These are phyloP conservation scores for Diaperis boleti DNA, from an alignment of 2,888 invertebrate genomes.

Conservation along the genomic window DNA sequence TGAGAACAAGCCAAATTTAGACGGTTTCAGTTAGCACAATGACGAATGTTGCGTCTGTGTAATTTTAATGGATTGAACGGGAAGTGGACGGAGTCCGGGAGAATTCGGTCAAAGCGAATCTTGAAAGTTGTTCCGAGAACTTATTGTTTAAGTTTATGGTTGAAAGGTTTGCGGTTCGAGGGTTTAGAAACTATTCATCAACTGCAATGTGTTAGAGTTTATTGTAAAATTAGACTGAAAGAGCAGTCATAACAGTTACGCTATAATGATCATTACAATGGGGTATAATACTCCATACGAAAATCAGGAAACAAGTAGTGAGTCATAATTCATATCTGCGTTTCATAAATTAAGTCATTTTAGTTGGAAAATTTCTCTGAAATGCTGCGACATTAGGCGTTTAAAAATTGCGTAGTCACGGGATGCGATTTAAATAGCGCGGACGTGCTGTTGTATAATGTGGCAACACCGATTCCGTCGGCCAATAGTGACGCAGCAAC, in stretches of 20 bases:
- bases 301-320: too few relatives aligned
- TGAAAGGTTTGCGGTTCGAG: constrained; percentile 7
- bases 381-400: too few relatives aligned
- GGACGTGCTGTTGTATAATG: too few relatives aligned
- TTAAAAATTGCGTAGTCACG: too few relatives aligned
- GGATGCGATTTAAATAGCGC: too few relatives aligned
- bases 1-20: constrained; percentile 12
- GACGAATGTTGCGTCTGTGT: constrained; percentile 1
- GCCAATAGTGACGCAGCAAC: too few relatives aligned
- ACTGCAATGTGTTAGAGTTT: constrained; percentile 6
- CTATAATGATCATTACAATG: too few relatives aligned
- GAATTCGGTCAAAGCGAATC: constrained; percentile 26
- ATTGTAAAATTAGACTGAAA: constrained; percentile 8
- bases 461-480: too few relatives aligned
- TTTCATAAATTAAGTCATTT: too few relatives aligned
- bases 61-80: constrained; percentile 14
- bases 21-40: constrained; percentile 10
- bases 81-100: constrained; percentile 7
- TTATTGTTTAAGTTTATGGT: constrained; percentile 36
- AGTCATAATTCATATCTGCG: too few relatives aligned
- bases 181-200: constrained; percentile 24
- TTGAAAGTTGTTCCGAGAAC: constrained; percentile 15
- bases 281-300: too few relatives aligned
- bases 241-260: background rate
- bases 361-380: too few relatives aligned